Percentiles rank a stretch among this genome's conserved stretches.
These are phyloP conservation scores for Aplidium turbinatum DNA, from an alignment of 23 tunicate genomes.

Conservation along the genomic window DNA sequence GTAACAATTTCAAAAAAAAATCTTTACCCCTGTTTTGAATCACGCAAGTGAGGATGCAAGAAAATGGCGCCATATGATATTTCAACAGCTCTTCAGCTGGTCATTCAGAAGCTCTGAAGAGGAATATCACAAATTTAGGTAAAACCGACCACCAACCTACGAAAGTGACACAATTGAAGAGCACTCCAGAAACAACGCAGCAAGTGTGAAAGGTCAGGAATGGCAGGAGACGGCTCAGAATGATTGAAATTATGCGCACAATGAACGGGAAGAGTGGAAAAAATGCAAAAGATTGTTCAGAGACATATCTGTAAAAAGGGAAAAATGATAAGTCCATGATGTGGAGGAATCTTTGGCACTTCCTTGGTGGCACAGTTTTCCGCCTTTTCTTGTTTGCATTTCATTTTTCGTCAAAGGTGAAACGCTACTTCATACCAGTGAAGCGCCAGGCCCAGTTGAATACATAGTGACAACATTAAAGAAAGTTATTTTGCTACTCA, in stretches of 20 bases:
- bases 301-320: constrained; percentile 36
- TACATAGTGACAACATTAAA: neutral
- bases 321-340: neutral
- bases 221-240: neutral
- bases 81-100: too few species aligned
- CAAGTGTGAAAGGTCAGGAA: constrained; percentile 50
- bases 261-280: constrained; percentile 75
- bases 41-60: too few species aligned
- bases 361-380: too few species aligned
- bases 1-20: too few species aligned
- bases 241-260: constrained; percentile 13
- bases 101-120: too few species aligned
- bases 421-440: too few species aligned
- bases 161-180: constrained; percentile 48
- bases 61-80: too few species aligned
- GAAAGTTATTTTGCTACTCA: neutral
- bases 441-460: too few species aligned
- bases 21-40: too few species aligned
- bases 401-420: too few species aligned
- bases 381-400: too few species aligned
- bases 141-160: constrained; percentile 64
- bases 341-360: neutral
- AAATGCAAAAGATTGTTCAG: constrained; percentile 71
- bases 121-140: too few species aligned
- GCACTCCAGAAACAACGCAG: constrained; percentile 39